Base-by-base conservation (phyloP, 2,797 vertebrate species). In the Bryconaethiops microstoma region DNA sequence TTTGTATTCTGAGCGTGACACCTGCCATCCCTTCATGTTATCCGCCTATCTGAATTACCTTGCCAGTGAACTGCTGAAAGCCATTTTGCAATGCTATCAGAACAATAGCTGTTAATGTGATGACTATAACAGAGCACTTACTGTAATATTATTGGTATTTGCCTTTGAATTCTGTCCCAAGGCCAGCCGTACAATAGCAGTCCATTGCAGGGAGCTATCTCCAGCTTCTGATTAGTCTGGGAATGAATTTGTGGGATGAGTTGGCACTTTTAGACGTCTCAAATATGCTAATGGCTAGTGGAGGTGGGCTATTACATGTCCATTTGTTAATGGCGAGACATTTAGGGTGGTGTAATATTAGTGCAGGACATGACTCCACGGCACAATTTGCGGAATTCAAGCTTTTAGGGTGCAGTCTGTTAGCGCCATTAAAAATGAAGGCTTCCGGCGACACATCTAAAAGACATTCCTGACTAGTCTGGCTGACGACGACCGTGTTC, bases 81-180 rank as follows among this genome's bases (percentile, higher is more conserved):
- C 84, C 78, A 82, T 86, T 84, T 86, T 64, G 74, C 63, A 74
- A 84, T 78, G 83, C 71, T 78, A 74, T 83, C 80, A 81, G 84
- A 87, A 86, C 85, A 87, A 82, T 86, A 78, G 71, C 84, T 77
- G 76, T 82, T 87, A 89, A 87, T 87, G 85, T 72, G 81, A 74
- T 68, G 67, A 78, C 83, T 82, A 81, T 83, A 85, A 83, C 83
- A 71, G 65, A 86, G 85, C 87, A 86, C 85, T 87, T 87, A 83
- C 77, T 52, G 62, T 86, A 84, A 83, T 86, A 77, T 79, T 79
- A 77, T 86, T 86, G 82, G 81, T 85, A 83, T 87, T 87, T 85
- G 78, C 83, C 55, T 74, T 76, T 79, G 67, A 67, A 71, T 86
- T 83, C 62, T 81, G 80, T 80, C 69, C 78, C 80, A 82, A 83